Conservation (phyloP, 2,797 vertebrate genomes). For the Pteronotus mesoamericanus region DNA sequence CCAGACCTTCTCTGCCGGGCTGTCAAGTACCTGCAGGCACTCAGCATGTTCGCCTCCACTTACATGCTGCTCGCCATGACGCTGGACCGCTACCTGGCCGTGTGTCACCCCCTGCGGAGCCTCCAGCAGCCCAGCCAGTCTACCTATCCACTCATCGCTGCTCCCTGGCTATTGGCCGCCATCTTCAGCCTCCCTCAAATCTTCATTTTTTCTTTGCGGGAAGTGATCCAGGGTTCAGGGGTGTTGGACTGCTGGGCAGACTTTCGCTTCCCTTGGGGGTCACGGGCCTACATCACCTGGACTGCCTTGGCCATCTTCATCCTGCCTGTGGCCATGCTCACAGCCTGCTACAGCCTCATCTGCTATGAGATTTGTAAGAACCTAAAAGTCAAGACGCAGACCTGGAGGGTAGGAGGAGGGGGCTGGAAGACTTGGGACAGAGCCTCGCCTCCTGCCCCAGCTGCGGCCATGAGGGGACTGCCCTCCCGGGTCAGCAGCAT, state of each 20-base stretch:
- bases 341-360: slow-evolving; percentile 91
- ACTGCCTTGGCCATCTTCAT: slow-evolving; percentile 89
- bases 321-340: slow-evolving; percentile 86
- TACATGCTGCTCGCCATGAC: slow-evolving; percentile 98
- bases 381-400: slow-evolving; percentile 86
- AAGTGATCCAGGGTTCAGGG: slow-evolving; percentile 87
- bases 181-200: slow-evolving; percentile 93
- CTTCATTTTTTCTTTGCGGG: slow-evolving; percentile 92
- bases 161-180: slow-evolving; percentile 90
- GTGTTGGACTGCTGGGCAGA: slow-evolving; percentile 94
- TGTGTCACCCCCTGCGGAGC: slow-evolving; percentile 93
- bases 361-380: slow-evolving; percentile 91
- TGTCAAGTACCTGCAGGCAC: slow-evolving; percentile 96
- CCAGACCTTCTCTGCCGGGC: slow-evolving; percentile 91
- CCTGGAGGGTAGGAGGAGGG: not conserved
- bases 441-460: fast-evolving
- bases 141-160: slow-evolving; percentile 87
- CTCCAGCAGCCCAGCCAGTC: slow-evolving; percentile 88
- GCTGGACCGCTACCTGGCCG: slow-evolving; percentile 94
- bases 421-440: not conserved
- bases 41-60: slow-evolving; percentile 98
- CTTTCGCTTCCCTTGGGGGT: slow-evolving; percentile 89
- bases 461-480: slow-evolving; percentile 29
- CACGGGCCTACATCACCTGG: slow-evolving; percentile 93
- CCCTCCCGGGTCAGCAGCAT: slow-evolving; percentile 81